A percentile compares a stretch with the other conserved stretches of the same genome.
Conservation (phyloP, 2,888 invertebrate genomes). For the Thyatira batis region DNA sequence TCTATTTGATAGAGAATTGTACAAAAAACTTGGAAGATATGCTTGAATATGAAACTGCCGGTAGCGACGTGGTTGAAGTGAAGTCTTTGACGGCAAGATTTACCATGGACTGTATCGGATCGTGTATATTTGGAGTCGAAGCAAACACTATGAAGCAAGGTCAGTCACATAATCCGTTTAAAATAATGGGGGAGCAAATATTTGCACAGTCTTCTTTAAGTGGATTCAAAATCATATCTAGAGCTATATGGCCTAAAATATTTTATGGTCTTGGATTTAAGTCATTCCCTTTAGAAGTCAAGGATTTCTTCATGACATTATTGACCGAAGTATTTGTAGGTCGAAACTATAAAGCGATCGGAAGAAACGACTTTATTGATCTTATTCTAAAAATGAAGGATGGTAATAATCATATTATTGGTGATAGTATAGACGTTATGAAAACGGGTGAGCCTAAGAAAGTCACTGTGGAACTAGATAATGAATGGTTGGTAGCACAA, state of each 20-base stretch:
- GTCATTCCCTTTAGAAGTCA: constrained; percentile 5
- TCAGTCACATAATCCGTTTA: constrained; percentile 7
- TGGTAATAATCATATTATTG: constrained; percentile 12
- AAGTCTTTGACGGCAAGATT: constrained; percentile 12
- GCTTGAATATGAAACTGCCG: constrained; percentile 9
- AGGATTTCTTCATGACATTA: constrained; percentile 5
- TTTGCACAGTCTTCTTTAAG: neutral
- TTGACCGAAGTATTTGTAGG: constrained; percentile 5
- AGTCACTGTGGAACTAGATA: constrained; percentile 34
- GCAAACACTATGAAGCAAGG: constrained; percentile 12
- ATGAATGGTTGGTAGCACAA: constrained; percentile 71
- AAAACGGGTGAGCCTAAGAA: constrained; percentile 20
- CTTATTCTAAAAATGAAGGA: constrained; percentile 15
- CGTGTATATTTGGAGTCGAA: constrained; percentile 13
- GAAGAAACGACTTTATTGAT: constrained; percentile 26
- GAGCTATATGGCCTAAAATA: constrained; percentile 14
- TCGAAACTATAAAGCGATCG: constrained; percentile 12
- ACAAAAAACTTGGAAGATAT: constrained; percentile 15
- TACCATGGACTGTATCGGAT: constrained; percentile 15
- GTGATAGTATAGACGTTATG: constrained; percentile 16
- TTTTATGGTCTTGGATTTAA: constrained; percentile 13
- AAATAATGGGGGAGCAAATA: constrained; percentile 5
- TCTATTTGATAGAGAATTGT: constrained; percentile 30
- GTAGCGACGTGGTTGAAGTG: constrained; percentile 8
- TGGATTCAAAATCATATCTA: constrained; percentile 3